phyloP scores from a whole-genome alignment of 2,888 invertebrate genomes.

The Dryococelus australis region DNA sequence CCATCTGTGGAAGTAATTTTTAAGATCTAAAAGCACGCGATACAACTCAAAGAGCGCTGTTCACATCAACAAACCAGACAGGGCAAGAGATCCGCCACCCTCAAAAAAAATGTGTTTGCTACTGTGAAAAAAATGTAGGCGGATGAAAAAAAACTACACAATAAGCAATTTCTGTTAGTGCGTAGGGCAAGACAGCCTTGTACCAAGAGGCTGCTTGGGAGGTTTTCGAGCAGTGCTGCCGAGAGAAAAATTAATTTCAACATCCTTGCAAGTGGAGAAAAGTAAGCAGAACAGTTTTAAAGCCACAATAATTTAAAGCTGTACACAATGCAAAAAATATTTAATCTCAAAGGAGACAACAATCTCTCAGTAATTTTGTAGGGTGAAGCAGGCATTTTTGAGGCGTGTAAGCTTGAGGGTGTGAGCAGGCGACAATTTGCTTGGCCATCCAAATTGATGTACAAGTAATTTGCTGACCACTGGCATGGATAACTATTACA shows the following conservation, averaged over 20 bases:
- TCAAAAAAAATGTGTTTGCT: neutral
- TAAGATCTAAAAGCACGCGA: neutral
- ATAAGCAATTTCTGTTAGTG: no score
- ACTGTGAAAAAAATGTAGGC: neutral
- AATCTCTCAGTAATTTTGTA: neutral
- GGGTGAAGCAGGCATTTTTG: neutral
- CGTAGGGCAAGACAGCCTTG: neutral
- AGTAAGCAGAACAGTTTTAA: neutral
- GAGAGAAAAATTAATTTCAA: neutral
- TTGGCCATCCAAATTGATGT: neutral
- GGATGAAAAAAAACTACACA: no score
- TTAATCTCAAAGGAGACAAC: neutral
- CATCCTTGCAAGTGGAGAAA: neutral
- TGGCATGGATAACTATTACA: neutral
- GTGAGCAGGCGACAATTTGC: neutral
- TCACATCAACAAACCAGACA: constrained; percentile 16
- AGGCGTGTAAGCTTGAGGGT: neutral
- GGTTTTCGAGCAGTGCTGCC: neutral
- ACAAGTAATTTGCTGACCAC: neutral
- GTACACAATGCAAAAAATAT: constrained; percentile 1
- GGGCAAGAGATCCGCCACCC: neutral
- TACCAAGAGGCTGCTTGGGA: neutral
- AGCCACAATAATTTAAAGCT: neutral
- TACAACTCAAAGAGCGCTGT: neutral
- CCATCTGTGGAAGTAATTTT: constrained; percentile 46